Percentiles rank a stretch among this genome's conserved stretches.
phyloP scores from a whole-genome alignment of 2,888 invertebrate genomes.

The Microctonus hyperodae region DNA sequence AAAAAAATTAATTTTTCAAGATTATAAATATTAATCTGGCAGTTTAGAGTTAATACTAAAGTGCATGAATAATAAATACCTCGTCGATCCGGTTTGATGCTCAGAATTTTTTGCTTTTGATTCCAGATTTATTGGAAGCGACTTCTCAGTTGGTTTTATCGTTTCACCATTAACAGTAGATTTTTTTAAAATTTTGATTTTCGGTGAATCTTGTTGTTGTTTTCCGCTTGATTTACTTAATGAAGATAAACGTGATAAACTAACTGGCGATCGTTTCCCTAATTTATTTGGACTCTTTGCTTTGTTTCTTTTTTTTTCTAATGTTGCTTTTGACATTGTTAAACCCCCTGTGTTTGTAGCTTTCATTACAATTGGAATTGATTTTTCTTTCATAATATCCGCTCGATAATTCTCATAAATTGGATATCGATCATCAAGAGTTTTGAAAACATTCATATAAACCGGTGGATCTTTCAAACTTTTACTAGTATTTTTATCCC shows the following conservation, averaged over 20 bases:
- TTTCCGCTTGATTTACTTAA: slow-evolving; percentile 3
- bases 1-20: background rate
- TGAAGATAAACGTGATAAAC: slow-evolving; percentile 5
- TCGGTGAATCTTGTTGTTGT: background rate
- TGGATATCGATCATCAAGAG: slow-evolving; percentile 36
- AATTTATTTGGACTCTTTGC: slow-evolving; percentile 17
- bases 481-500: background rate
- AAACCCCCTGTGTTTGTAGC: background rate
- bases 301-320: slow-evolving; percentile 18
- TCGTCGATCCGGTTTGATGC: slow-evolving; percentile 18
- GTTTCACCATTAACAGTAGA: slow-evolving; percentile 4
- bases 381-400: slow-evolving; percentile 21
- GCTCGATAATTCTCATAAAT: slow-evolving; percentile 47
- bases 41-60: background rate
- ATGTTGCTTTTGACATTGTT: background rate
- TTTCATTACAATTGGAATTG: background rate
- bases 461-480: slow-evolving; percentile 33
- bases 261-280: slow-evolving; percentile 9
- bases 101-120: slow-evolving; percentile 6
- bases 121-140: slow-evolving; percentile 11
- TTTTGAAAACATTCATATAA: slow-evolving; percentile 50
- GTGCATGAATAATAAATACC: no score
- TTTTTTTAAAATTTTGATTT: slow-evolving; percentile 12
- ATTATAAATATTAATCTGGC: background rate
- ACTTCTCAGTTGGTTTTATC: slow-evolving; percentile 8